Percentiles rank a stretch among this genome's conserved stretches.
Evolutionary conservation across 2,888 invertebrate species (phyloP).

Genomic region (Ptilodon capucinus): DNA sequence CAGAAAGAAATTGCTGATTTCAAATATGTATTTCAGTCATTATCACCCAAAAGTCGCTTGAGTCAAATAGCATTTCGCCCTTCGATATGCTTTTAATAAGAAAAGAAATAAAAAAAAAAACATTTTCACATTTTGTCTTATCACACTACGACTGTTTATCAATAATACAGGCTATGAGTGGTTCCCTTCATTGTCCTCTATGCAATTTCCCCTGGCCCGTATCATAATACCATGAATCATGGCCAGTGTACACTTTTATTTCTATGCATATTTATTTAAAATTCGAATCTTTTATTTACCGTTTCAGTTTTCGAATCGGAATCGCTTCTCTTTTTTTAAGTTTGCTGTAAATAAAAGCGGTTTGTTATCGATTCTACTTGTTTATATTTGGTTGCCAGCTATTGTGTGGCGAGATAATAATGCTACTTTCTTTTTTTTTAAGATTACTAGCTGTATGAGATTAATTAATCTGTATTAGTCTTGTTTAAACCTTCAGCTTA

Average conservation of each 20-base stretch:
- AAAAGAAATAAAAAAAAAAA: too few relatives aligned
- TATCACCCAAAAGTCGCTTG: too few relatives aligned
- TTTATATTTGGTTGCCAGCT: not conserved
- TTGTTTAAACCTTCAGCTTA: too few relatives aligned
- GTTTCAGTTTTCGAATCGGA: conserved; percentile 27
- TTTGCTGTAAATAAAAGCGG: conserved; percentile 16
- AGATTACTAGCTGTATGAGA: too few relatives aligned
- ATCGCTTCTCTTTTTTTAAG: conserved; percentile 18
- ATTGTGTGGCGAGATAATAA: not conserved
- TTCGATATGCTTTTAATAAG: too few relatives aligned
- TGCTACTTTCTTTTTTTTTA: not conserved
- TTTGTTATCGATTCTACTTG: conserved; percentile 9
- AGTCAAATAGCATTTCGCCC: too few relatives aligned
- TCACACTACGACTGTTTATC: too few relatives aligned
- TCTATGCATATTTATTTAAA: conserved; percentile 17
- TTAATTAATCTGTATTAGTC: too few relatives aligned
- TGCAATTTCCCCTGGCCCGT: conserved; percentile 58
- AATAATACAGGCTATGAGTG: too few relatives aligned
- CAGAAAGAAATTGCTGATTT: too few relatives aligned
- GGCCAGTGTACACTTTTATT: conserved; percentile 35
- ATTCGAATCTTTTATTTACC: conserved; percentile 26
- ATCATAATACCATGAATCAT: conserved; percentile 70
- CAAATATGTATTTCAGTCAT: too few relatives aligned
- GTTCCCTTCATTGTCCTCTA: conserved; percentile 17
- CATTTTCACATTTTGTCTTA: too few relatives aligned